Evolutionary conservation across 2,113 vertebrate species (phyloP).

Genomic region (Sphyrna mokarran): DNA sequence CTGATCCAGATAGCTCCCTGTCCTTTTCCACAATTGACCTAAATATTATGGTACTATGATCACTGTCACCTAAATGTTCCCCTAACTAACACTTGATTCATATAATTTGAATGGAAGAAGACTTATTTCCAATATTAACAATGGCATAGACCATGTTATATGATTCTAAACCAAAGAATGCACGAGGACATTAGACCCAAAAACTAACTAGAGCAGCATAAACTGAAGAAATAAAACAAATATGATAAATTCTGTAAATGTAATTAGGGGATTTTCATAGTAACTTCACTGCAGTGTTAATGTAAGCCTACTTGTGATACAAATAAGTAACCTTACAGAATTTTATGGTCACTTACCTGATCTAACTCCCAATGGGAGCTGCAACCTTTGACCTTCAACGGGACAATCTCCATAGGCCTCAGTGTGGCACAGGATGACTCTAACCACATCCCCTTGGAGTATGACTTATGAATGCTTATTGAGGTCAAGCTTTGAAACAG

Average conservation of each 20-base stretch:
- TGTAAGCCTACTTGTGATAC: too few species aligned
- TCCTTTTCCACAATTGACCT: neutral
- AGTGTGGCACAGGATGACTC: too few species aligned
- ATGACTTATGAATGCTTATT: too few species aligned
- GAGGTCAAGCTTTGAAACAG: too few species aligned
- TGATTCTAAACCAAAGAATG: neutral
- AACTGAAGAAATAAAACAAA: neutral
- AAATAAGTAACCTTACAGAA: too few species aligned
- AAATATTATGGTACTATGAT: neutral
- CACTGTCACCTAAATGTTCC: neutral
- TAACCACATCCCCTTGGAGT: too few species aligned
- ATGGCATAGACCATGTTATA: neutral
- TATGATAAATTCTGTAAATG: neutral
- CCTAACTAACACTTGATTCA: neutral
- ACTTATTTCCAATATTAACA: neutral
- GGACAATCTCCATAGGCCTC: too few species aligned
- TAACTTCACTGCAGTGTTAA: too few species aligned
- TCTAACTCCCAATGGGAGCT: too few species aligned
- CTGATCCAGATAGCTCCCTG: neutral
- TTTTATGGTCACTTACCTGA: too few species aligned
- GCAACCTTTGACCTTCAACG: too few species aligned
- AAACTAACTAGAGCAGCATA: neutral
- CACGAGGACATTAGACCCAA: neutral
- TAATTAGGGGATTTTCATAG: too few species aligned
- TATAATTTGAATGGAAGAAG: neutral